Conservation (phyloP, 2,797 vertebrate genomes). For the Myoxocephalus aenaeus region DNA sequence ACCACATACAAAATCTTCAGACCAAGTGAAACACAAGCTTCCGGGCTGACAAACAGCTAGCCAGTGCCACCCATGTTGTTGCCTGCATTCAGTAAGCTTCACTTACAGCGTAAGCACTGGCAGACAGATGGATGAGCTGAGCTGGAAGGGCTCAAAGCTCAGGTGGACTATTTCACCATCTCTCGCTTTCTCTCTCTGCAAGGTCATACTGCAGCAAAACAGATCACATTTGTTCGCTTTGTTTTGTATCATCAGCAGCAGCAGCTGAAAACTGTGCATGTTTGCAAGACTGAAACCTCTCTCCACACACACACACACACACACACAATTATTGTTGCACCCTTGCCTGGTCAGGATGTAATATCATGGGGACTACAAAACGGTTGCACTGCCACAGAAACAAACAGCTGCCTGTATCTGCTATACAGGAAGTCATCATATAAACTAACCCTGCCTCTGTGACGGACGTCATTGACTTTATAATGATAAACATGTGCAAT, state of each 20-base stretch:
- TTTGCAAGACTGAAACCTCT: constrained; percentile 27
- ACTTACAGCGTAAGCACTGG: constrained; percentile 55
- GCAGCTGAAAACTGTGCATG: constrained; percentile 10
- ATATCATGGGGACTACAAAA: constrained; percentile 39
- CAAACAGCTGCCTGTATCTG: constrained; percentile 20
- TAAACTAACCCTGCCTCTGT: constrained; percentile 5
- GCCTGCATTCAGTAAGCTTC: constrained; percentile 61
- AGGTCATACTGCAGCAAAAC: constrained; percentile 79
- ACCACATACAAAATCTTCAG: background rate
- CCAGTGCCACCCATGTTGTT: constrained; percentile 18
- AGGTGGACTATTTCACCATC: constrained; percentile 59
- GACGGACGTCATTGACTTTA: background rate
- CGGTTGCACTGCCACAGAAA: constrained; percentile 31
- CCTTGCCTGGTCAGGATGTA: constrained; percentile 33
- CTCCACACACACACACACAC: background rate
- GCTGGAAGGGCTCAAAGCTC: constrained; percentile 77
- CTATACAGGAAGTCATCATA: constrained; percentile 32
- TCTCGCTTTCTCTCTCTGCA: constrained; percentile 52
- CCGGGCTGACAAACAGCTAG: constrained; percentile 1
- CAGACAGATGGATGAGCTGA: constrained; percentile 79
- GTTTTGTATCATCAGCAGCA: constrained; percentile 42
- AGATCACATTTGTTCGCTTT: constrained; percentile 56
- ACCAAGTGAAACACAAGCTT: constrained; percentile 32
- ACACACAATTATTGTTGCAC: background rate
- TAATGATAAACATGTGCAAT: background rate